A percentile compares a stretch with the other conserved stretches of the same genome.
Evolutionary conservation across 1,140 invertebrate species (phyloP).

Genomic region (Latrodectus geometricus): DNA sequence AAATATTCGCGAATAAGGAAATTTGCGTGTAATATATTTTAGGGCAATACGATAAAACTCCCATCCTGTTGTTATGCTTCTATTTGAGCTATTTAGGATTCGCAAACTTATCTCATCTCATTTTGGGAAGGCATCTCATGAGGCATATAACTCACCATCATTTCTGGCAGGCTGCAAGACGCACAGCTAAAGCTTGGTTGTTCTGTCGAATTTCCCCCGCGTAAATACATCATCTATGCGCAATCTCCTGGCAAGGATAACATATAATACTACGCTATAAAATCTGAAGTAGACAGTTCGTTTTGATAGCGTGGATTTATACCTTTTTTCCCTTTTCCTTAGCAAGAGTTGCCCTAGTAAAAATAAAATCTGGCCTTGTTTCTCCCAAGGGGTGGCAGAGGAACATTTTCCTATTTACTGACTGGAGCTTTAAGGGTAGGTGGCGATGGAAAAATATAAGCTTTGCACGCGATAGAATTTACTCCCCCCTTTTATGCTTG

Average conservation of each 20-base stretch:
- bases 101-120: constrained; percentile 43
- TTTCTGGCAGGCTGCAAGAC: neutral
- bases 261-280: constrained; percentile 51
- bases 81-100: constrained; percentile 29
- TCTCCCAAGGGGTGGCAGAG: constrained; percentile 34
- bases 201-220: constrained; percentile 23
- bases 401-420: constrained; percentile 56
- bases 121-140: constrained; percentile 19
- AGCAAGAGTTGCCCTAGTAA: neutral
- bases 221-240: constrained; percentile 52
- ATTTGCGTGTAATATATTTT: too few relatives aligned
- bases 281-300: constrained; percentile 58
- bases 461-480: constrained; percentile 55
- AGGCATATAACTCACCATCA: constrained; percentile 50
- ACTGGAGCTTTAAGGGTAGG: constrained; percentile 45
- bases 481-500: constrained; percentile 24
- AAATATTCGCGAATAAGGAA: too few relatives aligned
- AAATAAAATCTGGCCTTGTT: constrained; percentile 7
- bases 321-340: constrained; percentile 4
- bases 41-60: too few relatives aligned
- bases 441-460: constrained; percentile 52
- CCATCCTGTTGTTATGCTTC: too few relatives aligned
- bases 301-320: constrained; percentile 29
- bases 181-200: neutral
- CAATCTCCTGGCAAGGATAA: constrained; percentile 30